Evolutionary conservation across 2,888 invertebrate species (phyloP), one percentile per base, ranked within the genome.

Genomic region (Drosophila pseudotalamancana): DNA sequence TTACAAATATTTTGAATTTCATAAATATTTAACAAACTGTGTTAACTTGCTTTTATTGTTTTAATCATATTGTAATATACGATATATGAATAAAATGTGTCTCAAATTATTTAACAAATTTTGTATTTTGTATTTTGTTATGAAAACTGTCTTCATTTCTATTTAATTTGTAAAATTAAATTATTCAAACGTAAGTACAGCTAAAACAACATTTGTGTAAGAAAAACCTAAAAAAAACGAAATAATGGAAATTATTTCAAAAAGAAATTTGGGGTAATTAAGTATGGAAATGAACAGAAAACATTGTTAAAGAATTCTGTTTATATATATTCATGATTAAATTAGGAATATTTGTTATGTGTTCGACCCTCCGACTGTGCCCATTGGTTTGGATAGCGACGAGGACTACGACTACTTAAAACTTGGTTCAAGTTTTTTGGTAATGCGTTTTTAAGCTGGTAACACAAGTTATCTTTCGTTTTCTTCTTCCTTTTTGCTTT

Each of bases 401-500:
- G n/a, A 61, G 64, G 39, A 67, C 79, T 70, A 74, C 70, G 60
- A 74, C 83, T 86, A 61, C 77, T 71, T 49, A 55, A 80, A 86
- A 80, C 79, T 80, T 83, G 84, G 68, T 35, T 72, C 65, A 80
- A 86, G 79, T 83, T 86, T 49, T 62, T 77, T 77, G 83, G 79
- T 80, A 65, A 66, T 84, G 64, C 85, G 72, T 50, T 49, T 66
- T 67, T 66, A 62, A 56, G 79, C 66, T 78, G 63, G 56, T 63
- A 80, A 79, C 73, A 83, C 67, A 77, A 59, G 27, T 43, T 42
- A 43, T 55, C 46, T 34, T 40, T 35, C 32, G 49, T 42, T 46
- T 55, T 50, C 34, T 40, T 35, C 32, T 29, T 56, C 34, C 29
- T 35, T 25, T 27, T 25, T 40, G 8, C n/a, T 29, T 45, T 32